phyloP scores from a whole-genome alignment of 2,113 vertebrate genomes.

The Forbesichthys agassizii region DNA sequence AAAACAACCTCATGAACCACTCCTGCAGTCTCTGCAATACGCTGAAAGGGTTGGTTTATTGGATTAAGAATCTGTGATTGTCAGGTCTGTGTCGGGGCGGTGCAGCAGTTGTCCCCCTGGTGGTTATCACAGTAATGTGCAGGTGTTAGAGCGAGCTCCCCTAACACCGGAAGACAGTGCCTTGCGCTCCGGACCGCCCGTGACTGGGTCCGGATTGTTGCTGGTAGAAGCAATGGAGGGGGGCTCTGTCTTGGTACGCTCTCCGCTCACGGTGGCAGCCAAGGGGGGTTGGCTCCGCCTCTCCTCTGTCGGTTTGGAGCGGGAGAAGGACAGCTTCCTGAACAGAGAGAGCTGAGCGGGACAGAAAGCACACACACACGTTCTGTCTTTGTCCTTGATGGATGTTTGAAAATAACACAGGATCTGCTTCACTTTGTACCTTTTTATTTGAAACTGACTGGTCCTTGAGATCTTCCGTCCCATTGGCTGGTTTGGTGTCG shows the following conservation, averaged over 20 bases:
- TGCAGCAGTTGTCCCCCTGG: not conserved
- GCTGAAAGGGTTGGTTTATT: no score
- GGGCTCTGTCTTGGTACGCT: not conserved
- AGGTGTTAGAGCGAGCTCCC: constrained; percentile 66
- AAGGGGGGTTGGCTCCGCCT: constrained; percentile 5
- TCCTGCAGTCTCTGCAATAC: no score
- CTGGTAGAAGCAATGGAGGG: not conserved
- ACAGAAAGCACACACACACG: not conserved
- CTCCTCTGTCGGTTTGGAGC: constrained; percentile 33
- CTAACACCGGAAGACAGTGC: not conserved
- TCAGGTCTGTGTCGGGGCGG: no score
- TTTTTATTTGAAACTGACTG: constrained; percentile 63
- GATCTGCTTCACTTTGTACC: constrained; percentile 47
- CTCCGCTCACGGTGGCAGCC: not conserved
- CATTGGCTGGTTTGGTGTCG: constrained; percentile 42
- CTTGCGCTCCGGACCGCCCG: constrained; percentile 1
- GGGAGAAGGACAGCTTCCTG: constrained; percentile 59
- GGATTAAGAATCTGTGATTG: not conserved
- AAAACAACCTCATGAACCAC: no score
- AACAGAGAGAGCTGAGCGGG: constrained; percentile 69
- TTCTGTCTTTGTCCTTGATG: not conserved
- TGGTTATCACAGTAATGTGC: constrained; percentile 60
- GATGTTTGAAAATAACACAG: not conserved
- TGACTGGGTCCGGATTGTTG: not conserved
- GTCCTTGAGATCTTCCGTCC: constrained; percentile 34